Conservation (phyloP, 2,888 invertebrate genomes). For the Lycia hirtaria region DNA sequence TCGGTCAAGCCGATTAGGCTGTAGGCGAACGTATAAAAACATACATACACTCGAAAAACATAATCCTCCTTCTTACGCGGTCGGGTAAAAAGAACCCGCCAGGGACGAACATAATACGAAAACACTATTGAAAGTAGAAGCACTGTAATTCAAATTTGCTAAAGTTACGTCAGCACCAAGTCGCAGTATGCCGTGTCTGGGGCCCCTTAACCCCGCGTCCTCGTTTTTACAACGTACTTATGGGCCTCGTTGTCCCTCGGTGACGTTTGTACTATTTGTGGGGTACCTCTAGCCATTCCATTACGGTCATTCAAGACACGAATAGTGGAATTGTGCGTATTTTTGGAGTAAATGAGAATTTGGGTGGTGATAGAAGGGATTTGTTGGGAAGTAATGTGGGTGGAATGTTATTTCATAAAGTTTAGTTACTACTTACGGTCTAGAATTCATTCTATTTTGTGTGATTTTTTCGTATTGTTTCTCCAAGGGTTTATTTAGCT, state of each 20-base stretch:
- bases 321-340: slow-evolving; percentile 1
- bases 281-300: slow-evolving; percentile 3
- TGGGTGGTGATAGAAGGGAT: background rate
- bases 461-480: too few species aligned
- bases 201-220: slow-evolving; percentile 7
- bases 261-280: slow-evolving; percentile 17
- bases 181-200: slow-evolving; percentile 14
- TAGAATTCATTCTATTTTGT: too few species aligned
- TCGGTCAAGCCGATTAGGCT: too few species aligned
- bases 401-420: background rate
- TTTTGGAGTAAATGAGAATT: background rate
- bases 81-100: too few species aligned
- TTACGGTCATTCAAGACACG: slow-evolving; percentile 20
- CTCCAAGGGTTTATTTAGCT: too few species aligned
- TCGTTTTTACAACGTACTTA: slow-evolving; percentile 22
- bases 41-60: too few species aligned
- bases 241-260: slow-evolving; percentile 11
- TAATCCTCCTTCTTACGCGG: too few species aligned
- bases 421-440: background rate
- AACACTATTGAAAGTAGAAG: too few species aligned
- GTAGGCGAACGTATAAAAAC: too few species aligned
- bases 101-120: too few species aligned
- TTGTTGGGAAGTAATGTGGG: background rate
- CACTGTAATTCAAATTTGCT: background rate
- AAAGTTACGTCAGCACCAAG: slow-evolving; percentile 6